Evolutionary conservation across 2,113 vertebrate species (phyloP).

Genomic region (Cromileptes altivelis): DNA sequence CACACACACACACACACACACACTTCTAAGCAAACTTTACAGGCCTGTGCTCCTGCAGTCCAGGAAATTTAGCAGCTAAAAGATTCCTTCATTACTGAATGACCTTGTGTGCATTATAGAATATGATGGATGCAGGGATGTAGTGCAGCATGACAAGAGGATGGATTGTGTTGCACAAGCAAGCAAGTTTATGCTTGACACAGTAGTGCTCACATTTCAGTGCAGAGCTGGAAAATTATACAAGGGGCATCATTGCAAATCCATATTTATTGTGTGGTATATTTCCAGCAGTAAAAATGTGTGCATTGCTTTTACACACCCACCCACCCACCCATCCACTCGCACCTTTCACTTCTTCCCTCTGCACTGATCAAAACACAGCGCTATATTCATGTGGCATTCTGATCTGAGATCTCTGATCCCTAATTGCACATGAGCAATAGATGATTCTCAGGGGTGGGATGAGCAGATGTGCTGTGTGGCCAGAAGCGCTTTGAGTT

Average conservation of each 20-base stretch:
- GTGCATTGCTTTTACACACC: background rate
- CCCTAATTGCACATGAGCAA: constrained; percentile 73
- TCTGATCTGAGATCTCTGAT: constrained; percentile 68
- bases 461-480: constrained; percentile 74
- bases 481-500: constrained; percentile 70
- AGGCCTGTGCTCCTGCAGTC: constrained; percentile 27
- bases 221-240: constrained; percentile 39
- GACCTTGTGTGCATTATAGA: constrained; percentile 69
- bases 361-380: constrained; percentile 47
- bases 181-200: constrained; percentile 51
- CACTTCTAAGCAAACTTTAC: constrained; percentile 24
- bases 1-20: background rate
- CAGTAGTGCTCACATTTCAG: constrained; percentile 50
- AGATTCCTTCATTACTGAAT: constrained; percentile 65
- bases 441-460: constrained; percentile 56
- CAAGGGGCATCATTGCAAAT: constrained; percentile 7
- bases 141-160: constrained; percentile 62
- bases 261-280: constrained; percentile 26
- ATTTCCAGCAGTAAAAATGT: constrained; percentile 3
- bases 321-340: background rate
- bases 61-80: constrained; percentile 55
- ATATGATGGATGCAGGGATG: constrained; percentile 70
- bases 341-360: background rate
- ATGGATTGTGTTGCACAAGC: constrained; percentile 65
- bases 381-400: constrained; percentile 36